Evolutionary conservation across 2,113 vertebrate genomes (phyloP), one percentile per base, ranked within the genome.

Genomic region (Anoplopoma fimbria): DNA sequence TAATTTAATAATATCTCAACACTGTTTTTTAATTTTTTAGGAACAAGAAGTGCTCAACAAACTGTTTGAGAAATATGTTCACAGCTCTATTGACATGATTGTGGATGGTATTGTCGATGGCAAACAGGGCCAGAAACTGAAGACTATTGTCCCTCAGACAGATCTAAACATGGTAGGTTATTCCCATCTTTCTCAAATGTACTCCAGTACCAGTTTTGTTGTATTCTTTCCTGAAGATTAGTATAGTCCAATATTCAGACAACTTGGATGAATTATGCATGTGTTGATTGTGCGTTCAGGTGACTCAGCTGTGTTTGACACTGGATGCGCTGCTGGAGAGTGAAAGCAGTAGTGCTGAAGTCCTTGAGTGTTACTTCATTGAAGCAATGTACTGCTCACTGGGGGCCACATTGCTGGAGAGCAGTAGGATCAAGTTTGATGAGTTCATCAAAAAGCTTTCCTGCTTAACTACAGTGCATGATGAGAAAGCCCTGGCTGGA

Each of bases 381-480:
- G 98, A 99, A 92, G 97, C 98, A 15, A 92, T 99, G 15, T 99
- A 96, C 87, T 97, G 93, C 62, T 99, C 98, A 0, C 93, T 99
- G 25, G 98, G 98, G 0, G 96, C 96, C 53, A 77, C 95, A 7
- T 94, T 99, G 70, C 88, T 98, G 1, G 97, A 97, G 15, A 73
- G 61, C 0, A 95, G 89, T n/a, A 93, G 96, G 87, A 33, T 79
- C 3, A 96, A 92, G 79, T 99, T 99, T 85, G 98, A 99, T 33
- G 95, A 96, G 19, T 84, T 94, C 0, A 77, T 98, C 21, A 99
- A 98, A 89, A 94, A 45, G 19, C 71, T 97, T 58, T 96, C 97
- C 27, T 93, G 94, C 51, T 88, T 99, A 93, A 89, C 94, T 1
- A 61, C 80, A 0, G 84, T 93, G 2, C 81, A 94, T 0, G 92